phyloP scores from a whole-genome alignment of 2,888 invertebrate genomes.

The Adelphocoris suturalis region DNA sequence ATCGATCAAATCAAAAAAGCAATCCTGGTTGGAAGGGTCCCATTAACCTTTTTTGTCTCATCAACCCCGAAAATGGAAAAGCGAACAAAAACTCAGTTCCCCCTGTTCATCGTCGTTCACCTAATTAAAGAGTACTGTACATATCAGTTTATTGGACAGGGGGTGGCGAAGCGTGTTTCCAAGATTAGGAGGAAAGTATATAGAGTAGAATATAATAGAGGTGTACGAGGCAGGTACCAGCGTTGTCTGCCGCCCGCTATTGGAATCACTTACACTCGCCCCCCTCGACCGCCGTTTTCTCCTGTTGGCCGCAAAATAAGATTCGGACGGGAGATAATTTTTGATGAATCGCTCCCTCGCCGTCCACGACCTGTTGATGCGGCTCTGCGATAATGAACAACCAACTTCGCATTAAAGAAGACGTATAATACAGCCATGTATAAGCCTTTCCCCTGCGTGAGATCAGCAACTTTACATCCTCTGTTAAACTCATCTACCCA shows the following conservation, averaged over 20 bases:
- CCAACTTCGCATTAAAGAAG: slow-evolving; percentile 4
- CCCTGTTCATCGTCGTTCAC: background rate
- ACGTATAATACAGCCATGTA: background rate
- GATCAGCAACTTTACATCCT: slow-evolving; percentile 20
- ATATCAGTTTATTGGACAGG: background rate
- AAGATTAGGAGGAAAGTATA: background rate
- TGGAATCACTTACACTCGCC: background rate
- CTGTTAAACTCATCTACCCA: background rate
- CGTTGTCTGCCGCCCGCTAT: too few species aligned
- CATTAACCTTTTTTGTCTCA: slow-evolving; percentile 18
- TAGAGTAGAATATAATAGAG: too few species aligned
- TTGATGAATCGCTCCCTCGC: background rate
- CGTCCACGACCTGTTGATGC: slow-evolving; percentile 2
- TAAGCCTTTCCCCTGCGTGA: background rate
- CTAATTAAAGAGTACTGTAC: background rate
- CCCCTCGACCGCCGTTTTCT: background rate
- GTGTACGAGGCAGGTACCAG: too few species aligned
- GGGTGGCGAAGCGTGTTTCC: background rate
- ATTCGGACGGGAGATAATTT: background rate
- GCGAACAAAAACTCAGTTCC: background rate
- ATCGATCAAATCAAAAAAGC: slow-evolving; percentile 23
- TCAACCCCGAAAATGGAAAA: slow-evolving; percentile 1
- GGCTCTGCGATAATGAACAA: background rate
- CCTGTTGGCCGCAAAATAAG: background rate
- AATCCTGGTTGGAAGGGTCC: background rate